Percentiles rank a stretch among this genome's conserved stretches.
These are phyloP conservation scores for Mimumesa dahlbomi DNA, from an alignment of 2,888 invertebrate genomes.

Conservation along the genomic window DNA sequence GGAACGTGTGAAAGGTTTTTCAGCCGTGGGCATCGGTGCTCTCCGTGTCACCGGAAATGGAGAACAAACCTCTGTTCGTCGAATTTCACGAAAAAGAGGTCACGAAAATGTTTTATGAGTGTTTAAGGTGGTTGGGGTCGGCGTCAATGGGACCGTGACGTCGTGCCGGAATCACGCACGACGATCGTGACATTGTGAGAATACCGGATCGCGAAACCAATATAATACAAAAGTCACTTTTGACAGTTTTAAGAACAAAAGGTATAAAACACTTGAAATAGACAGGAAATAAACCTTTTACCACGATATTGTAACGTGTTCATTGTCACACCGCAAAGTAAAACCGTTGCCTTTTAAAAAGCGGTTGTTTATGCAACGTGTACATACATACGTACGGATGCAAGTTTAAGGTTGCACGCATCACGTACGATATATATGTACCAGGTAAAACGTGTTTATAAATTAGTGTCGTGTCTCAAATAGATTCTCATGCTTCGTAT, in stretches of 20 bases:
- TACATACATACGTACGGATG: conserved; percentile 37
- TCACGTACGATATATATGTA: conserved; percentile 27
- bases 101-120: conserved; percentile 67
- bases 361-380: conserved; percentile 34
- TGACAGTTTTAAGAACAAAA: neutral
- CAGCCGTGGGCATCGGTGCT: conserved; percentile 45
- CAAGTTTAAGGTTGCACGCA: conserved; percentile 47
- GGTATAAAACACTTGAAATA: conserved; percentile 1
- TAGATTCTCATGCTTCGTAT: neutral
- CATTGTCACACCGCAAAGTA: no score
- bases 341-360: no score
- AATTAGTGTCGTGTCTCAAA: conserved; percentile 21
- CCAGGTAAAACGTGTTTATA: conserved; percentile 29
- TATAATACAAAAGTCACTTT: conserved; percentile 13
- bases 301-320: neutral
- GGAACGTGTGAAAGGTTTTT: conserved; percentile 48
- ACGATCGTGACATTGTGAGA: conserved; percentile 67
- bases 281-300: neutral
- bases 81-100: conserved; percentile 61
- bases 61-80: conserved; percentile 54
- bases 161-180: conserved; percentile 76
- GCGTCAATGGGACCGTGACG: conserved; percentile 78
- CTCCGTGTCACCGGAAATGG: conserved; percentile 60
- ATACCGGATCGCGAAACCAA: conserved; percentile 43
- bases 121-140: conserved; percentile 65